Conservation (phyloP, 2,113 vertebrate species). For the Corythornis cristatus region DNA sequence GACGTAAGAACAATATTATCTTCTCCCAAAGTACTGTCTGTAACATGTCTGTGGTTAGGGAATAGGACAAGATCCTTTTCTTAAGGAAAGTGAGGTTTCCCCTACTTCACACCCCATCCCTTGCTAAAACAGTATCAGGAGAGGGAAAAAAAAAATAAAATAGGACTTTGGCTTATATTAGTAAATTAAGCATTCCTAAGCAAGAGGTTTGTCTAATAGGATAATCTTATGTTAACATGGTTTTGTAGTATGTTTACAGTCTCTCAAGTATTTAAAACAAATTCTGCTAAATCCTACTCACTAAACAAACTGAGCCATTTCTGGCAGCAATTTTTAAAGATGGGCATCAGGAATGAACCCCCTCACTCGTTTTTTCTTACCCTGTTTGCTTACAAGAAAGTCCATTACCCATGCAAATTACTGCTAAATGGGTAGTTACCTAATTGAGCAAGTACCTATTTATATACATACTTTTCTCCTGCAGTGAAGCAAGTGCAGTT, state of each 20-base stretch:
- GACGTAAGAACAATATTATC: slow-evolving; percentile 47
- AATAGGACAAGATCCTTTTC: slow-evolving; percentile 28
- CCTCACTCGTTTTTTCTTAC: neutral
- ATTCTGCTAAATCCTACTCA: slow-evolving; percentile 30
- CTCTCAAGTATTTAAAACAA: slow-evolving; percentile 54
- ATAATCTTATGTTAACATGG: slow-evolving; percentile 37
- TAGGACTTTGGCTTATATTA: slow-evolving; percentile 3
- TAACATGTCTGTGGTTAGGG: slow-evolving; percentile 53
- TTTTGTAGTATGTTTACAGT: slow-evolving; percentile 54
- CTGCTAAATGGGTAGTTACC: neutral
- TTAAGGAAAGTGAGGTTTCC: neutral
- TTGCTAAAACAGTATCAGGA: neutral
- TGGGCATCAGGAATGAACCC: neutral
- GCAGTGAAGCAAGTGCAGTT: neutral
- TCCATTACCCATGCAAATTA: neutral
- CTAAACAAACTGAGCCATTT: neutral
- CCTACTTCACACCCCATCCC: neutral
- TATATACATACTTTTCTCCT: neutral
- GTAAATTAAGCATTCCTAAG: slow-evolving; percentile 47
- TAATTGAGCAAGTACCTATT: neutral
- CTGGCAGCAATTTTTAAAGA: slow-evolving; percentile 17
- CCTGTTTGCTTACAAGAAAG: neutral
- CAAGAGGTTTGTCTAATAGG: slow-evolving; percentile 50
- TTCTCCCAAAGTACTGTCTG: slow-evolving; percentile 38
- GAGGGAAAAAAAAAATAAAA: neutral